Percentiles rank a stretch among this genome's conserved stretches.
Evolutionary conservation across 1,140 invertebrate species (phyloP).

Genomic region (Episyrphus balteatus): DNA sequence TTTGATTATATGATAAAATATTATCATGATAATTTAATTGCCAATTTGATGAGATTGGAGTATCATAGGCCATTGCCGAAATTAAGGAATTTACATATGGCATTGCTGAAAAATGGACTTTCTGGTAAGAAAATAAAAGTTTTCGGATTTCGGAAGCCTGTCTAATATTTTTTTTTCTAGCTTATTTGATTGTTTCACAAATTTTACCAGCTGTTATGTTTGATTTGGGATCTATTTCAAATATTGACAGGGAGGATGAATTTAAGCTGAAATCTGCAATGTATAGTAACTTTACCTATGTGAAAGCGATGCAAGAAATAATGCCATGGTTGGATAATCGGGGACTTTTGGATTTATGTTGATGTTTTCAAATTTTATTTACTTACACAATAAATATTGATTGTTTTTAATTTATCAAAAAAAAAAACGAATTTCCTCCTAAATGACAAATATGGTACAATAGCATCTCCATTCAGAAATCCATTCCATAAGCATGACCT

Average conservation of each 20-base stretch:
- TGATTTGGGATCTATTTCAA: constrained; percentile 16
- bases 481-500: no score
- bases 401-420: no score
- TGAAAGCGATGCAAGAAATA: constrained; percentile 23
- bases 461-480: no score
- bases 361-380: background rate
- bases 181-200: constrained; percentile 30
- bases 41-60: constrained; percentile 25
- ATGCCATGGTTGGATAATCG: constrained; percentile 34
- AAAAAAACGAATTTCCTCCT: no score
- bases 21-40: constrained; percentile 26
- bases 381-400: no score
- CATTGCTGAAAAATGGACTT: constrained; percentile 24
- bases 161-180: constrained; percentile 4
- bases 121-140: constrained; percentile 15
- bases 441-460: no score
- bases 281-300: constrained; percentile 30
- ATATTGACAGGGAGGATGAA: constrained; percentile 20
- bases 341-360: constrained; percentile 26
- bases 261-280: constrained; percentile 25
- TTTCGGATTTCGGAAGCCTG: background rate
- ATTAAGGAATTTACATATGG: constrained; percentile 20
- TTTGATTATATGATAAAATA: constrained; percentile 29
- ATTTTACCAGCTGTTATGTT: constrained; percentile 27
- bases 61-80: constrained; percentile 32